These are phyloP conservation scores for Hylaea fasciaria DNA, from an alignment of 2,888 invertebrate species.

Conservation along the genomic window DNA sequence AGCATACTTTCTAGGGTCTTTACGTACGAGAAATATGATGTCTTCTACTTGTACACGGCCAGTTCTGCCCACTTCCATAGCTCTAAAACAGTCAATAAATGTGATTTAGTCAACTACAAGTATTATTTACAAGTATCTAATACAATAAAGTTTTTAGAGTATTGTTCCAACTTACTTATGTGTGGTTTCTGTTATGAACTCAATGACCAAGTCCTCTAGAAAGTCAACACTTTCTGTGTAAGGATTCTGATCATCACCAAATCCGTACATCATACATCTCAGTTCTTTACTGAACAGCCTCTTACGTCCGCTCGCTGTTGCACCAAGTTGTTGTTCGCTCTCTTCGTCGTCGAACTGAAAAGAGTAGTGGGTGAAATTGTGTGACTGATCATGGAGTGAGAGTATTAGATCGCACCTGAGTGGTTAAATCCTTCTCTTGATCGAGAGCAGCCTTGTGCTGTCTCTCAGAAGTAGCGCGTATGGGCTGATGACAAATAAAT, in stretches of 20 bases:
- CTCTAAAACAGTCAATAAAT: conserved; percentile 86
- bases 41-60: conserved; percentile 99
- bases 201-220: conserved; percentile 98
- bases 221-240: conserved; percentile 99
- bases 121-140: too few relatives aligned
- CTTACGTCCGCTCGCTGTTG: conserved; percentile 90
- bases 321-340: conserved; percentile 87
- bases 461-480: conserved; percentile 16
- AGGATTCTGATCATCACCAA: conserved; percentile 99
- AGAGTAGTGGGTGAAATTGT: conserved; percentile 1
- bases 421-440: conserved; percentile 8
- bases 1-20: conserved; percentile 98
- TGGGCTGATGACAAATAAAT: conserved; percentile 14
- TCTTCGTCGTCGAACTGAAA: conserved; percentile 86
- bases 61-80: conserved; percentile 98
- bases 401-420: conserved; percentile 12
- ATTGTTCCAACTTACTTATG: conserved; percentile 83
- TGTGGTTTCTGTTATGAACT: conserved; percentile 98
- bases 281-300: conserved; percentile 96
- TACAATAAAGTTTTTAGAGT: too few relatives aligned
- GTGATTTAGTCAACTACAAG: neutral
- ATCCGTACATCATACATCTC: conserved; percentile 99
- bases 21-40: conserved; percentile 97
- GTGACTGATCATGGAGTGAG: neutral
- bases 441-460: conserved; percentile 12